Percentiles rank a stretch among this genome's conserved stretches.
These are phyloP conservation scores for Drosophila diplacantha DNA, from an alignment of 2,888 invertebrate species.

Conservation along the genomic window DNA sequence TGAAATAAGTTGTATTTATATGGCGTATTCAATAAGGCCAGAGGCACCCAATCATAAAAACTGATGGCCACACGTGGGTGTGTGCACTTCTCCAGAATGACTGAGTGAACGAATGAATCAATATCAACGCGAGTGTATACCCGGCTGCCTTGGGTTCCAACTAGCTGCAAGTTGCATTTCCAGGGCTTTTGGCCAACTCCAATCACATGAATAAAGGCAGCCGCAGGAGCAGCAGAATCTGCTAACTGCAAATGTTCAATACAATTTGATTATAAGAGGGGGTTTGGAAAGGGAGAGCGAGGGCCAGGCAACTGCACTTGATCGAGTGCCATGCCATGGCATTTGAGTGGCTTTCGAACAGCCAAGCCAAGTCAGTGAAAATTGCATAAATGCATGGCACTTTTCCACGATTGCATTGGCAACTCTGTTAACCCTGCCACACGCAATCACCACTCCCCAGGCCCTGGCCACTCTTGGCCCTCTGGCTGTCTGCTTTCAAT, in stretches of 20 bases:
- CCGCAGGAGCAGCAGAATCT: constrained; percentile 52
- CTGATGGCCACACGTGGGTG: constrained; percentile 49
- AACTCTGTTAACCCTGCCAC: constrained; percentile 40
- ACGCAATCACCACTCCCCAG: constrained; percentile 13
- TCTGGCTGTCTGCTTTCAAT: constrained; percentile 59
- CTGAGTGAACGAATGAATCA: constrained; percentile 57
- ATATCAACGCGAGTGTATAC: constrained; percentile 31
- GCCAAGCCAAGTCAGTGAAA: constrained; percentile 62
- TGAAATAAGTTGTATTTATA: constrained; percentile 69
- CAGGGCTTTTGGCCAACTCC: constrained; percentile 56
- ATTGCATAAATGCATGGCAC: constrained; percentile 70
- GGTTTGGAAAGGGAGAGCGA: constrained; percentile 5
- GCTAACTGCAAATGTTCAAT: constrained; percentile 72
- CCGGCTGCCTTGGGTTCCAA: constrained; percentile 24
- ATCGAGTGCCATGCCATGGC: constrained; percentile 68
- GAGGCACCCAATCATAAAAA: constrained; percentile 53
- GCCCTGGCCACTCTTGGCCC: not conserved
- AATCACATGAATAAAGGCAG: constrained; percentile 68
- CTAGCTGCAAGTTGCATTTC: constrained; percentile 48
- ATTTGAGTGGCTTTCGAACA: constrained; percentile 70
- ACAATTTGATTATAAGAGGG: constrained; percentile 70
- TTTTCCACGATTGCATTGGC: constrained; percentile 60
- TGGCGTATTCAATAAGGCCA: constrained; percentile 58
- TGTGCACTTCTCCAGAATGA: constrained; percentile 18
- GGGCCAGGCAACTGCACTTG: constrained; percentile 54